These are phyloP conservation scores for Parazoanthus darwini DNA, from an alignment of 92 coral and sea anemone species.

Conservation along the genomic window DNA sequence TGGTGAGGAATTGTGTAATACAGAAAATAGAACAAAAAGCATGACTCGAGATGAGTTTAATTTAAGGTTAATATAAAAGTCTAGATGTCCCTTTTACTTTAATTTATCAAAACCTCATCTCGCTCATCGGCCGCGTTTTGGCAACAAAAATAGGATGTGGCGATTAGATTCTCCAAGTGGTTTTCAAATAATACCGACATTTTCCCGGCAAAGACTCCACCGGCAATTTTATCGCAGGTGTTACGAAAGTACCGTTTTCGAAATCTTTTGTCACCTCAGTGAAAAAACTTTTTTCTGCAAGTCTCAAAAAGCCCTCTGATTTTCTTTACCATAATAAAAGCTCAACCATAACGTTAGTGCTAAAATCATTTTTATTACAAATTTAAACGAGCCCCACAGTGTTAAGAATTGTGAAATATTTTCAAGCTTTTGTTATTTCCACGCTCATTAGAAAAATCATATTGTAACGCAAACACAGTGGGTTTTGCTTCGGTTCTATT, in stretches of 20 bases:
- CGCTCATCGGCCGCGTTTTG: too few species aligned
- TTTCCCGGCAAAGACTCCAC: too few species aligned
- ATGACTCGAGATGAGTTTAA: too few species aligned
- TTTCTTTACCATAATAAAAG: not conserved
- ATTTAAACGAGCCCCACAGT: too few species aligned
- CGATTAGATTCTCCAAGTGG: not conserved
- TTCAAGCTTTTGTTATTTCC: not conserved
- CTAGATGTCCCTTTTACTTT: too few species aligned
- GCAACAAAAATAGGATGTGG: too few species aligned
- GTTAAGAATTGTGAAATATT: not conserved
- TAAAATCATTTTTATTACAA: not conserved
- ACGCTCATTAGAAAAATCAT: not conserved
- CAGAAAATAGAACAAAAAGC: not conserved
- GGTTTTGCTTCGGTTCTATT: too few species aligned
- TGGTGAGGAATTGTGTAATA: not conserved
- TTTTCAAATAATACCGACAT: too few species aligned
- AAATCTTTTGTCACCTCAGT: not conserved
- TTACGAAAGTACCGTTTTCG: not conserved
- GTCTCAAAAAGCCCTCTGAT: not conserved
- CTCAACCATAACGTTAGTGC: not conserved
- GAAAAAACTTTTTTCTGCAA: not conserved
- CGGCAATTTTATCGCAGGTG: not conserved
- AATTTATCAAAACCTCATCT: too few species aligned
- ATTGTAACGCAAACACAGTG: too few species aligned
- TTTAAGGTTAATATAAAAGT: too few species aligned